Percentiles rank a stretch among this genome's conserved stretches.
Evolutionary conservation across 2,113 vertebrate species (phyloP).

Genomic region (Agapornis roseicollis): DNA sequence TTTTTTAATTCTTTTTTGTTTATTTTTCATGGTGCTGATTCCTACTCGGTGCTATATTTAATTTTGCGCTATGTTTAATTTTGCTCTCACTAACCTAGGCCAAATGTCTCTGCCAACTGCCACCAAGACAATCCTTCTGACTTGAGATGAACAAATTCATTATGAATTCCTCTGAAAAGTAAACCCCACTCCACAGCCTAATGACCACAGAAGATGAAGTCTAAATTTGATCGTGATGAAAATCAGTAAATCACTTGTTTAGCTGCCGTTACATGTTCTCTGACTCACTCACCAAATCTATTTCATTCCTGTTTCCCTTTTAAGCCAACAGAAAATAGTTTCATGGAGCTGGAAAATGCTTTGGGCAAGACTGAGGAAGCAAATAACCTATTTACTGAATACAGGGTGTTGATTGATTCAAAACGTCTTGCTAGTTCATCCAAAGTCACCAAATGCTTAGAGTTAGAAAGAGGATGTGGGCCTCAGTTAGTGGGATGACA

Average conservation of each 20-base stretch:
- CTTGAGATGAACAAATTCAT: not conserved
- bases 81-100: not conserved
- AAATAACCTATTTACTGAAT: conserved; percentile 14
- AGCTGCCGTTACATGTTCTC: not conserved
- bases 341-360: not conserved
- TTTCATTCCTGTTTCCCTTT: conserved; percentile 16
- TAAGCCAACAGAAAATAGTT: conserved; percentile 10
- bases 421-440: not conserved
- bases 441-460: not conserved
- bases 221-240: not conserved
- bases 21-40: not conserved
- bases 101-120: not conserved
- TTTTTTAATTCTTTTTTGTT: not conserved
- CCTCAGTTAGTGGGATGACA: not conserved
- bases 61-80: not conserved
- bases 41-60: not conserved
- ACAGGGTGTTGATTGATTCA: not conserved
- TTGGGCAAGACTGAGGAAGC: conserved; percentile 7
- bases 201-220: not conserved
- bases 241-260: conserved; percentile 26
- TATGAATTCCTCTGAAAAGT: not conserved
- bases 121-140: not conserved
- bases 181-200: not conserved
- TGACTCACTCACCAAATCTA: not conserved
- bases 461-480: not conserved